Conservation (phyloP, 2,797 vertebrate species). For the Tolypeutes matacus region DNA sequence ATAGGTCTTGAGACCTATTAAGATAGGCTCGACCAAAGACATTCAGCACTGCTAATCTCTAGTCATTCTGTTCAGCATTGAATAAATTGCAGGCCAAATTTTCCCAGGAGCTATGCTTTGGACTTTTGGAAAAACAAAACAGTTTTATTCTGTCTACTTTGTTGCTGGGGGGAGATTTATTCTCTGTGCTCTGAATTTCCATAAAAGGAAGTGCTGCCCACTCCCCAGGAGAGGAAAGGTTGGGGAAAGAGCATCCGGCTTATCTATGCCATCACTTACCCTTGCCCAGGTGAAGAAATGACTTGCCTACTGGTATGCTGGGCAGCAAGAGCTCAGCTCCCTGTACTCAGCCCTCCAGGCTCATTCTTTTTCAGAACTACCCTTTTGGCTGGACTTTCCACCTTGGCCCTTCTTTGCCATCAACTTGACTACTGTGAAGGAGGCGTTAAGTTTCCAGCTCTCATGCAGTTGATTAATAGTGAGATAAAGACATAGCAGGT, state of each 20-base stretch:
- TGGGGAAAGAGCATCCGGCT: accelerated
- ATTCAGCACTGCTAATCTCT: conserved; percentile 14
- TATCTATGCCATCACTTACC: background rate
- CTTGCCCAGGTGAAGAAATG: background rate
- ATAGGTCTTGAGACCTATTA: conserved; percentile 4
- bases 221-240: background rate
- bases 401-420: background rate
- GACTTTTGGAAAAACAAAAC: conserved; percentile 16
- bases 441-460: too few species aligned
- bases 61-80: background rate
- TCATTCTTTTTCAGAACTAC: background rate
- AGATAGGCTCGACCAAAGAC: background rate
- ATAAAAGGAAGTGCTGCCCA: background rate
- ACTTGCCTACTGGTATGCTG: background rate
- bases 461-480: background rate
- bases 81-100: background rate
- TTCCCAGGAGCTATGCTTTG: background rate
- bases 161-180: background rate
- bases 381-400: background rate
- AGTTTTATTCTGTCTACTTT: conserved; percentile 7
- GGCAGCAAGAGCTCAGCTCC: background rate
- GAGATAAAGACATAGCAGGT: background rate
- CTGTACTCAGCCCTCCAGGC: background rate
- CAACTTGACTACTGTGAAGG: background rate
- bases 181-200: background rate